Base-by-base conservation (phyloP, 2,888 invertebrate genomes). In the Scrobipalpa costella region DNA sequence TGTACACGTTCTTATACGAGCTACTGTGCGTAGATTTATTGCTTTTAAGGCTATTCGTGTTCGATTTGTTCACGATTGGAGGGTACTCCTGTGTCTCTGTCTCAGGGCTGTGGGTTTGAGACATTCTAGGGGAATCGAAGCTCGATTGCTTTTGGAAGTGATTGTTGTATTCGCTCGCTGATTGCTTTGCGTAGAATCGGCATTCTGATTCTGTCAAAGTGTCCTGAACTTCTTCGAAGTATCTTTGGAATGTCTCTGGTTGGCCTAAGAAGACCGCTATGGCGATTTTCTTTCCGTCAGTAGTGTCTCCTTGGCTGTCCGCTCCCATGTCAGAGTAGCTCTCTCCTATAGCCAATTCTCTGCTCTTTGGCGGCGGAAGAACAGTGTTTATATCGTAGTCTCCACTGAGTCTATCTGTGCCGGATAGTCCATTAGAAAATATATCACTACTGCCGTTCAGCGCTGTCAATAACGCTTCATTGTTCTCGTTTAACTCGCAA, bases 201-300 rank as follows among this genome's bases (percentile, higher is more conserved):
- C 93, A 86, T 80, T 94, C 89, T 72, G 94, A 93, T 73, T 93
- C 93, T 7, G 93, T 93, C 55, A 95, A 93, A 58, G 94, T 92
- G 68, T 94, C 94, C 75, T 93, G 92, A 63, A 94, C 92, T 77
- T 94, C 94, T 79, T 94, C 94, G 71, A 93, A 93, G 80, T 94
- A 95, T 86, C 94, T 93, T 76, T 89, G 89, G 88, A 95, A 96
- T 75, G 94, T 94, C 75, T 96, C 96, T 17, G 96, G 95, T 75
- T 95, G 95, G 13, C 98, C 98, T 66, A 98, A 91, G 78, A 96
- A 97, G 57, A 98, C 97, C 2, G 96, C 95, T 67, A 98, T 96
- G 49, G 96, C 95, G 69, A 98, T 96, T 77, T 96, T 93, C 86
- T 97, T 97, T 62, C 98, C 97, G 73, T 97, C 97, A 0, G 95